A percentile compares a stretch with the other conserved stretches of the same genome.
Evolutionary conservation across 2,113 vertebrate species (phyloP).

Genomic region (Petrocephalus zakoni): DNA sequence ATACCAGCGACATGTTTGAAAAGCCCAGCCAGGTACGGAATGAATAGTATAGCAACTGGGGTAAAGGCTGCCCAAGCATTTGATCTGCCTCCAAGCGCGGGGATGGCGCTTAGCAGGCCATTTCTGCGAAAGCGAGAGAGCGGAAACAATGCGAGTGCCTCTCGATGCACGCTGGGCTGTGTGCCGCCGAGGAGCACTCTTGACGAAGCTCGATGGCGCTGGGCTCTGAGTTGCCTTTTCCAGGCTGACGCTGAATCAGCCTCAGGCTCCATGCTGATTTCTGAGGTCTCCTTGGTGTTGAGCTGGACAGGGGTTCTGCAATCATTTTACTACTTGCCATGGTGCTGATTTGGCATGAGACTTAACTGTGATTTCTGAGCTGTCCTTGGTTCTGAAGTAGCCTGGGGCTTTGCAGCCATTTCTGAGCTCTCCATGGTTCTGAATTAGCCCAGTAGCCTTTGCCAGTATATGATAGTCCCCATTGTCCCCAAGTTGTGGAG

Average conservation of each 20-base stretch:
- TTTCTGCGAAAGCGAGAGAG: background rate
- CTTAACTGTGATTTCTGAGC: background rate
- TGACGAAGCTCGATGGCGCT: background rate
- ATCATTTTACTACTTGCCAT: background rate
- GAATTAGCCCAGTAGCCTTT: background rate
- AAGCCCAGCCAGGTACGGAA: background rate
- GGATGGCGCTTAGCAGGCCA: background rate
- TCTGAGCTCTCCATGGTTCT: background rate
- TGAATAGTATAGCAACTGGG: background rate
- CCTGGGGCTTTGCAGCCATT: background rate
- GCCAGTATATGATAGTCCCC: too few relatives aligned
- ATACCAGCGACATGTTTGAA: background rate
- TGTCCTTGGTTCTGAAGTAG: background rate
- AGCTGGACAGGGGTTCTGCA: background rate
- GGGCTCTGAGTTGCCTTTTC: background rate
- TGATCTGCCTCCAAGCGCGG: background rate
- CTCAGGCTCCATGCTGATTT: background rate
- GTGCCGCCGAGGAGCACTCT: background rate
- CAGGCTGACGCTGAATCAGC: background rate
- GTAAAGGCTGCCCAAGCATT: background rate
- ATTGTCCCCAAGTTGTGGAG: too few relatives aligned
- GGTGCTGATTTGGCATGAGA: background rate
- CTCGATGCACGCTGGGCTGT: background rate
- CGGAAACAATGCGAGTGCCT: constrained; percentile 5
- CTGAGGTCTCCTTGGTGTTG: background rate